Evolutionary conservation across 2,113 vertebrate genomes (phyloP).

Genomic region (Rallus limicola): DNA sequence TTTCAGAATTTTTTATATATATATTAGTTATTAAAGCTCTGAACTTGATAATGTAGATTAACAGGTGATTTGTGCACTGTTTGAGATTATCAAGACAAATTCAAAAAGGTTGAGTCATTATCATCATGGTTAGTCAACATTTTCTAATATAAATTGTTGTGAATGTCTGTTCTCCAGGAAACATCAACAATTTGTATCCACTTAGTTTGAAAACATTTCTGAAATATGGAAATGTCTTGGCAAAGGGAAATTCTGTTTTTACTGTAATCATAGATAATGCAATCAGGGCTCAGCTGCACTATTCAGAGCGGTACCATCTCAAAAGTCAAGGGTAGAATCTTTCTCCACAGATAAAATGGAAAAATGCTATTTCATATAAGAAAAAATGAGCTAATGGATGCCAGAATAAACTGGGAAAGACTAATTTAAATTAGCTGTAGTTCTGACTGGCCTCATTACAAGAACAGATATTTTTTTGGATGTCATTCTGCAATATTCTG

Average conservation of each 20-base stretch:
- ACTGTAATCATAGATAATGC: neutral
- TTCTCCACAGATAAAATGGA: neutral
- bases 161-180: neutral
- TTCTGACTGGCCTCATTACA: neutral
- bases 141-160: neutral
- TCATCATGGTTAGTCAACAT: neutral
- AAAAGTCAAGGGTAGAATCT: neutral
- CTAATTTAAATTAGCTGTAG: slow-evolving; percentile 14
- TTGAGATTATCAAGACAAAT: neutral
- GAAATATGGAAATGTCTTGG: neutral
- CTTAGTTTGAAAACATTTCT: slow-evolving; percentile 15
- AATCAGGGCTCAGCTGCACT: slow-evolving; percentile 7
- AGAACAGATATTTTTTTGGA: neutral
- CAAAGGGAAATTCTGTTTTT: slow-evolving; percentile 24
- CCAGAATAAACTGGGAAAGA: neutral
- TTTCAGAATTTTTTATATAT: neutral
- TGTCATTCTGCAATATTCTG: neutral
- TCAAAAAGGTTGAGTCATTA: neutral
- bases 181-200: neutral
- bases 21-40: neutral
- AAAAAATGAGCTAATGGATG: neutral
- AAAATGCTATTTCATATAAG: neutral
- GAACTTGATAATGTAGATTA: neutral
- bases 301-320: neutral
- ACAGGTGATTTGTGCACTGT: neutral